Base-by-base conservation (phyloP, 2,797 vertebrate species). In the Sebastes baramenuke region DNA sequence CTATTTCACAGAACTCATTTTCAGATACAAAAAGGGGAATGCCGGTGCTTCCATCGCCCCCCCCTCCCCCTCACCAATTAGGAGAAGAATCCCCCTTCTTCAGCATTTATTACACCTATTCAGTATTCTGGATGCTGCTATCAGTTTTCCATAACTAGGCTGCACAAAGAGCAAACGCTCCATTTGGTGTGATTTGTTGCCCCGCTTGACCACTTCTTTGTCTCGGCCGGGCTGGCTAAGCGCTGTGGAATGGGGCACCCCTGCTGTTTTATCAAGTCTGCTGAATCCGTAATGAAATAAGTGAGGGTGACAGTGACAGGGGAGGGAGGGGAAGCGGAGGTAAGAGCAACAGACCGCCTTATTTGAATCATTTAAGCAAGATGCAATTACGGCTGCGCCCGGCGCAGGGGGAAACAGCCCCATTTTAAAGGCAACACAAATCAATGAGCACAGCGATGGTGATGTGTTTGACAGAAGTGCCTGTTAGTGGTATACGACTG, bases 181-280 rank as follows among this genome's bases (percentile, higher is more conserved):
- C 96, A 97, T 97, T 99, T 98, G 97, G 97, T 95, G 96, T 98
- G 97, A 99, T 99, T 99, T 99, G 98, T 99, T 97, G 96, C 93
- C 96, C 95, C 95, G 97, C 97, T 98, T 98, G 97, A 98, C 98
- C 97, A 97, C 95, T 97, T 97, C 97, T 96, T 97, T 97, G 97
- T 97, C 96, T 97, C 94, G 94, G 95, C 92, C 91, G 88, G 95
- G 94, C 96, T 96, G 97, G 97, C 97, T 98, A 98, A 98, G 97
- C 96, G 95, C 96, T 96, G 95, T 96, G 95, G 96, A 97, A 98
- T 96, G 96, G 97, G 96, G 95, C 87, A 79, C 96, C 96, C 97
- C 97, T 94, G 96, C 97, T 98, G 97, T 97, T 98, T 98, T 97
- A 98, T 98, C 97, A 98, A 98, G 97, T 98, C 97, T 97, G 96